phyloP scores from a whole-genome alignment of 2,797 vertebrate species.

The Hydrophis major region DNA sequence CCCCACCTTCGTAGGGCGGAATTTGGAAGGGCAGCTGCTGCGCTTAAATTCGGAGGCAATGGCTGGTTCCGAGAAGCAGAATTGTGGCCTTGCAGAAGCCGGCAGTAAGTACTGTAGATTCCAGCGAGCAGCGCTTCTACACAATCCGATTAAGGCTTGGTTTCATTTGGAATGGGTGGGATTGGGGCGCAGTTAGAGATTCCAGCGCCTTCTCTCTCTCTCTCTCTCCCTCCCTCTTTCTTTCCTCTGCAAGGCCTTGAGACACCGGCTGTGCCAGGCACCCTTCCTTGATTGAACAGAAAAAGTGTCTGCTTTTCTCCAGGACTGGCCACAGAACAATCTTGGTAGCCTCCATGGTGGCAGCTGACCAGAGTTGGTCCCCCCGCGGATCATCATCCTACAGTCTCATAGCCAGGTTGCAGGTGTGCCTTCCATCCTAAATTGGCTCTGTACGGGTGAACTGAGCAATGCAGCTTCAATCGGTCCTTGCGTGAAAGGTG shows the following conservation, averaged over 20 bases:
- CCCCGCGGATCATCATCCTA: not conserved
- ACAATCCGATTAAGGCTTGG: not conserved
- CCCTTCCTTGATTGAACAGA: not conserved
- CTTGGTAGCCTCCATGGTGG: not conserved
- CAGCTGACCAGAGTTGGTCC: not conserved
- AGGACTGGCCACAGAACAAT: not conserved
- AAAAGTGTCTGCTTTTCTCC: not conserved
- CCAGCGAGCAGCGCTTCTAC: not conserved
- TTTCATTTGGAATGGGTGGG: not conserved
- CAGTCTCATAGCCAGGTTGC: not conserved
- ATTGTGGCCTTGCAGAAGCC: not conserved
- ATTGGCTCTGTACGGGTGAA: not conserved
- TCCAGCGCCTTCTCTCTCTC: not conserved
- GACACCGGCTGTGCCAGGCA: not conserved
- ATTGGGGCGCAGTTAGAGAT: not conserved
- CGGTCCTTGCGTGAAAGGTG: not conserved
- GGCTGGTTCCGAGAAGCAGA: not conserved
- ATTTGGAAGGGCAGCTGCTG: not conserved
- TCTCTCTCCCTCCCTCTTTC: too few relatives aligned
- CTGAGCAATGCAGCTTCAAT: not conserved
- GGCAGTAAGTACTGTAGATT: not conserved
- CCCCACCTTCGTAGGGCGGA: constrained; percentile 53
- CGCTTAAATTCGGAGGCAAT: not conserved
- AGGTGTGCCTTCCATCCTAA: too few relatives aligned
- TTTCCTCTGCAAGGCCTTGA: not conserved